A percentile compares a stretch with the other conserved stretches of the same genome.
Evolutionary conservation across 2,113 vertebrate species (phyloP).

Genomic region (Halichoerus grypus): DNA sequence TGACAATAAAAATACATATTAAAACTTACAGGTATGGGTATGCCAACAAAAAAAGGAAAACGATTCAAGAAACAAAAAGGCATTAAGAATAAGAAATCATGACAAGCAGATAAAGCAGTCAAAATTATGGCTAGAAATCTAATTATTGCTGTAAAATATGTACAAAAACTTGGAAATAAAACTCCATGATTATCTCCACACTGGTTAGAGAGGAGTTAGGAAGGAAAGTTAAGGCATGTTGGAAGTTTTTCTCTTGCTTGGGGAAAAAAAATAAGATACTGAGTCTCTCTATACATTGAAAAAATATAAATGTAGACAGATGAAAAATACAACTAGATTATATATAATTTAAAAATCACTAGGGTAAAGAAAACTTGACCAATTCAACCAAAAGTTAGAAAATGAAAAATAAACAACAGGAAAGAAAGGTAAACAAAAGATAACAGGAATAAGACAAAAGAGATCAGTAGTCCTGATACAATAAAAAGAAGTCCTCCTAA

Average conservation of each 20-base stretch:
- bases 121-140: neutral
- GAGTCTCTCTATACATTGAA: neutral
- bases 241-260: constrained; percentile 16
- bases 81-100: neutral
- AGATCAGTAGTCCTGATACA: neutral
- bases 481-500: constrained; percentile 12
- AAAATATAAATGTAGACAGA: constrained; percentile 14
- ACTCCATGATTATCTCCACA: neutral
- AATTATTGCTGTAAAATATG: neutral
- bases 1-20: constrained; percentile 9
- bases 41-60: neutral
- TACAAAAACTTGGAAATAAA: neutral
- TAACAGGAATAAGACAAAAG: constrained; percentile 15
- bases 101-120: neutral
- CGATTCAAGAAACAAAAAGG: neutral
- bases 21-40: neutral
- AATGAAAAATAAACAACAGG: constrained; percentile 18
- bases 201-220: neutral
- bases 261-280: neutral
- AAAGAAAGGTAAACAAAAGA: constrained; percentile 6
- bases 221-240: neutral
- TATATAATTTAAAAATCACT: constrained; percentile 18
- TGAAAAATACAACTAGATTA: constrained; percentile 36
- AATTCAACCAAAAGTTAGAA: constrained; percentile 14
- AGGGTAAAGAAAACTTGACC: neutral